Base-by-base conservation (phyloP, 2,888 invertebrate genomes). In the Lagria hirta region DNA sequence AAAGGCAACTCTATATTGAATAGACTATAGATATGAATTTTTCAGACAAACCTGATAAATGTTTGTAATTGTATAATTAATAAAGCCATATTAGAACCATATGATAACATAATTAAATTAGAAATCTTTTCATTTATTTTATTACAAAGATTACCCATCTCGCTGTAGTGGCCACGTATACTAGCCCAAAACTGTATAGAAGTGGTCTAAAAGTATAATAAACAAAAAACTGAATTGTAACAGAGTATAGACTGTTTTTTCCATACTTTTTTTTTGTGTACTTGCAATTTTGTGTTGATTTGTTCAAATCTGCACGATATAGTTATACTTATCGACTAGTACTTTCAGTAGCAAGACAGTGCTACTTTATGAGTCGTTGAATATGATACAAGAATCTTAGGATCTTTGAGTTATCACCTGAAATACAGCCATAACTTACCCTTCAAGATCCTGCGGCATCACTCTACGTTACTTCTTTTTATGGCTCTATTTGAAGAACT, bases 141-240 rank as follows among this genome's bases (percentile, higher is more conserved):
- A 11, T 16, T 20, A 11, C 12, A 20, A 5, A 38, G 6, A 20
- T 28, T 29, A 6, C 29, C 29, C 14, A 38, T 14, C 22, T 38
- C 38, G 14, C 29, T 28, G 11, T 38, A 38, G 15, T 38, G 11
- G 3, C 12, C 14, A 7, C 29, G 20, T 3, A 38, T 3, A 5
- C 10, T 29, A 8, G 29, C 22, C 38, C 38, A 38, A 14, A 38
- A 38, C 6, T 38, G 14, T 10, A 38, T 13, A 4, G 27, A 36
- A 12, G 5, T 36, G 2, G 26, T 26, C 36, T 36, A 18, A 24
- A 36, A 26, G 8, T 26, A 6, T 4, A 6, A 18, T 20, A 18
- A 20, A 32, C 18, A 32, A 8, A 24, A 7, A 21, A 24, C 6
- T 35, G 8, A 10, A 3, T 6, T 8, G 14, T 15, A 23, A 15